Base-by-base conservation (phyloP, 2,888 invertebrate genomes). In the Phengaris alcon region DNA sequence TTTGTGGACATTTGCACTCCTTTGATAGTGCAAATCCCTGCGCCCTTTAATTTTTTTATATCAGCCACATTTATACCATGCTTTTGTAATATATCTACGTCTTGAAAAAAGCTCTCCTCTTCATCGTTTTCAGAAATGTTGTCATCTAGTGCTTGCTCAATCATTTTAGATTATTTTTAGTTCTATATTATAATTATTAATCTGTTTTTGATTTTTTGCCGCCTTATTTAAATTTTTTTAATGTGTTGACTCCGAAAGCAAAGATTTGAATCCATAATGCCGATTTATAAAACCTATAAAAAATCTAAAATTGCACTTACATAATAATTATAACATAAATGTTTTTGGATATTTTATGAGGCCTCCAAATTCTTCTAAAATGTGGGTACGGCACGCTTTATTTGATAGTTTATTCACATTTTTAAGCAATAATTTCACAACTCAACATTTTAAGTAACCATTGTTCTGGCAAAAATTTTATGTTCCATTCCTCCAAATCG, bases 1-100 rank as follows among this genome's bases (percentile, higher is more conserved):
- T 94, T 95, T 12, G 96, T 97, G 2, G 95, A 95, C 97, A 97
- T 97, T 85, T 96, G 96, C 75, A 97, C 93, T 0, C 97, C 97
- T 91, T 96, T 97, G 73, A 97, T 94, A 0, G 97, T 97, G 82
- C 96, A 97, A 82, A 97, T 96, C 79, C 97, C 97, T 72, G 95
- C 94, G 13, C 94, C 93, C 87, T 97, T 97, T 80, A 97, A 86
- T 86, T 96, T 96, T 88, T 96, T 96, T 51, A 97, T 95, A 84
- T 97, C 97, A 5, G 96, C 95, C 70, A 95, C 95, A 87, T 96
- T 95, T 76, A 95, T 94, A n/a, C 95, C 94, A 82, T 95, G 94
- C 80, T 95, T 94, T 81, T 94, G 89, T 80, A 95, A 84, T 75
- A 96, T 87, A 84, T 97, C 96, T 75, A 97, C 95, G 85, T 97